phyloP scores from a whole-genome alignment of 2,113 vertebrate genomes.

The Phodopus roborovskii region DNA sequence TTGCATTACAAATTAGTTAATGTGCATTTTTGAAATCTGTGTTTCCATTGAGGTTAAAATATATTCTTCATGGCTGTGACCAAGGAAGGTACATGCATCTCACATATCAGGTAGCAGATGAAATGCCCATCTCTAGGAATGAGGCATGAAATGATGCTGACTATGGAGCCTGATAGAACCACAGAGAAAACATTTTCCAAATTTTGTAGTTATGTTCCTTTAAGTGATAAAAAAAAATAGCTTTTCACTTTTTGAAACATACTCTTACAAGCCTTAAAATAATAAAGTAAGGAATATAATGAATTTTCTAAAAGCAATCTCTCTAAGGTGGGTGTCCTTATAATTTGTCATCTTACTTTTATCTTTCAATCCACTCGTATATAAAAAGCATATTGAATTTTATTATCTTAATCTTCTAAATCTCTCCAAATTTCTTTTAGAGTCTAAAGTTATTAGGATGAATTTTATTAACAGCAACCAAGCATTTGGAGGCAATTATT shows the following conservation, averaged over 20 bases:
- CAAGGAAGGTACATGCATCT: conserved; percentile 42
- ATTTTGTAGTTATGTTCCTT: conserved; percentile 64
- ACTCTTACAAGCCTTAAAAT: conserved; percentile 61
- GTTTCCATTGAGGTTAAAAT: conserved; percentile 65
- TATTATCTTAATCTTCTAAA: conserved; percentile 70
- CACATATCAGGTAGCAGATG: conserved; percentile 34
- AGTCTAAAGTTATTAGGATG: conserved; percentile 45
- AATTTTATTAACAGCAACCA: conserved; percentile 33
- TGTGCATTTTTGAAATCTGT: conserved; percentile 37
- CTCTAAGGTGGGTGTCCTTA: conserved; percentile 72
- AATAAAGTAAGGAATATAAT: conserved; percentile 38
- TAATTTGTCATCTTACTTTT: conserved; percentile 62
- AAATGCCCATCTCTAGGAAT: conserved; percentile 62
- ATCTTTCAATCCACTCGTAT: conserved; percentile 54
- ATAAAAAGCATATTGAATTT: conserved; percentile 61
- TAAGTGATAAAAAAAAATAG: conserved; percentile 57
- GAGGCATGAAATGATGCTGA: conserved; percentile 75
- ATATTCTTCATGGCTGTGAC: conserved; percentile 48
- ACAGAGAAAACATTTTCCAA: conserved; percentile 47
- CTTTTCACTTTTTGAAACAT: conserved; percentile 68
- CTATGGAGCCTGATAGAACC: conserved; percentile 62
- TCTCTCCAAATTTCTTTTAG: conserved; percentile 60
- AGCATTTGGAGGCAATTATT: conserved; percentile 63
- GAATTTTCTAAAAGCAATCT: conserved; percentile 66
- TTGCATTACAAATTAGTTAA: conserved; percentile 63